Conservation (phyloP, 1,140 invertebrate species). For the Drosophila melanogaster region DNA sequence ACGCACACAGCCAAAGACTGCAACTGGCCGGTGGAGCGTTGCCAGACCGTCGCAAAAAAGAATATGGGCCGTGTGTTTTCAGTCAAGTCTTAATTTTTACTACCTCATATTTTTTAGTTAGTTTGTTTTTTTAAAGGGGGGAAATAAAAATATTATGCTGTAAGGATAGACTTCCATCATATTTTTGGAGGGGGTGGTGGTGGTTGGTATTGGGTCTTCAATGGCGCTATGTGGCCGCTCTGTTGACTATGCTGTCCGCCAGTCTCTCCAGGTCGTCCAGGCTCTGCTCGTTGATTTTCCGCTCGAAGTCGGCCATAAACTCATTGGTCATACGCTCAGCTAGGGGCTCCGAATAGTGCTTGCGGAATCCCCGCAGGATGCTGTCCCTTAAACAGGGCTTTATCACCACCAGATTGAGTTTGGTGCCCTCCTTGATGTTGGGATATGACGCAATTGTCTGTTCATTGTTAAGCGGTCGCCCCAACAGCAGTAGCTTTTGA, state of each 20-base stretch:
- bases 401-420: constrained; percentile 85
- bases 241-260: constrained; percentile 64
- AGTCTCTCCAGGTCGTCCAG: constrained; percentile 86
- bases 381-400: constrained; percentile 85
- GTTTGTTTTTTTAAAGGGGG: neutral
- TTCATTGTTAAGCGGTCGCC: constrained; percentile 85
- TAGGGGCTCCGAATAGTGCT: constrained; percentile 85
- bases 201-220: neutral
- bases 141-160: constrained; percentile 45
- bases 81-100: constrained; percentile 51
- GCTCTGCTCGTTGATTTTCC: constrained; percentile 85
- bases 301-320: constrained; percentile 85
- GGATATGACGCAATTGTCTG: constrained; percentile 85
- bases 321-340: constrained; percentile 82
- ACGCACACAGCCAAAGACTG: constrained; percentile 18
- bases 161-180: constrained; percentile 10
- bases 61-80: constrained; percentile 4
- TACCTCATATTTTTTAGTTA: constrained; percentile 11
- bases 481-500: constrained; percentile 85
- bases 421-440: constrained; percentile 85
- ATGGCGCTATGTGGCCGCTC: constrained; percentile 17
- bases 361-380: constrained; percentile 84
- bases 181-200: neutral
- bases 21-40: constrained; percentile 45
- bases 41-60: constrained; percentile 35